A percentile compares a stretch with the other conserved stretches of the same genome.
Evolutionary conservation across 1,140 invertebrate genomes (phyloP).

Genomic region (Drosophila novamexicana): DNA sequence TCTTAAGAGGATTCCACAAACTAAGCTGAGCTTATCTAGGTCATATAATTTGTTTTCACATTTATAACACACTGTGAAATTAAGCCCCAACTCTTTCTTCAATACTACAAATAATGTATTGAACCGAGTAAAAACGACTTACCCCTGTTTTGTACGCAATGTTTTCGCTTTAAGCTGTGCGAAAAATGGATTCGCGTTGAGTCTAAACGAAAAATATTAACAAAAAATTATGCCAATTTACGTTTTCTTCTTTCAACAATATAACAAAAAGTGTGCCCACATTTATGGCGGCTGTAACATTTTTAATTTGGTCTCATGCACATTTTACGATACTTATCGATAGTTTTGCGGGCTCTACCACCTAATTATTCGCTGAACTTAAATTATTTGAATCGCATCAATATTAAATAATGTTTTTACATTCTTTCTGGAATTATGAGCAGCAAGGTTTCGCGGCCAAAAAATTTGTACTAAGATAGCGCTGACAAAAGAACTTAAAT

Average conservation of each 20-base stretch:
- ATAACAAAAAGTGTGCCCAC: slow-evolving; percentile 13
- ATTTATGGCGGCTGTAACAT: not conserved
- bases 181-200: slow-evolving; percentile 10
- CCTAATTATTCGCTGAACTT: too few species aligned
- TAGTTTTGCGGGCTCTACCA: not conserved
- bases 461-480: too few species aligned
- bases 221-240: slow-evolving; percentile 38
- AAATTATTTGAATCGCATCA: too few species aligned
- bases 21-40: not conserved
- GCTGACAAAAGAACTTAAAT: too few species aligned
- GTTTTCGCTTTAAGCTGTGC: not conserved
- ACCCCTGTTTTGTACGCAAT: slow-evolving; percentile 17
- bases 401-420: not conserved
- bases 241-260: slow-evolving; percentile 30
- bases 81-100: not conserved
- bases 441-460: too few species aligned
- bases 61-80: not conserved
- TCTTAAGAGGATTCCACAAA: not conserved
- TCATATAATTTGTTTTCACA: not conserved
- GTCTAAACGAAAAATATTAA: slow-evolving; percentile 15
- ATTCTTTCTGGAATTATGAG: too few species aligned
- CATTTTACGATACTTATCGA: slow-evolving; percentile 8
- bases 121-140: not conserved
- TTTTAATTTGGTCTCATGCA: not conserved
- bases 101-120: not conserved